phyloP scores from a whole-genome alignment of 2,113 vertebrate species.

The Clarias gariepinus region DNA sequence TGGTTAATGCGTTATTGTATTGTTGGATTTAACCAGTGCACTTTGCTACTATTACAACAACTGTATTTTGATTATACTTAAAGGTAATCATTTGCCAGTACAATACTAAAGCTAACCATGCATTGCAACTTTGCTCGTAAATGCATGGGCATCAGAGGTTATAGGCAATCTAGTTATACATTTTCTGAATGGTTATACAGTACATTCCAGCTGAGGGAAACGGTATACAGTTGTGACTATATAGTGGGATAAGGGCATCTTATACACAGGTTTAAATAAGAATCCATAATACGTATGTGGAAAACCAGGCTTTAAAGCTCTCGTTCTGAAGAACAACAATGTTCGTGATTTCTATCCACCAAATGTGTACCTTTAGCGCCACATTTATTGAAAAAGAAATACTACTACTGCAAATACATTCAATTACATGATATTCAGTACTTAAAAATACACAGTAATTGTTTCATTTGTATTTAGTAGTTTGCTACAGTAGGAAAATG shows the following conservation, averaged over 20 bases:
- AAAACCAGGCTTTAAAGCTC: background rate
- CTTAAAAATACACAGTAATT: too few relatives aligned
- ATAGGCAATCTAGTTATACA: background rate
- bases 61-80: constrained; percentile 5
- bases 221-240: background rate
- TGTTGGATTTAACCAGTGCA: background rate
- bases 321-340: background rate
- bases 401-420: too few relatives aligned
- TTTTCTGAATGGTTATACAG: constrained; percentile 7
- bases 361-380: background rate
- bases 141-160: constrained; percentile 3
- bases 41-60: background rate
- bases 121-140: constrained; percentile 20
- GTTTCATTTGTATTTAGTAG: too few relatives aligned
- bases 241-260: background rate
- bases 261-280: too few relatives aligned
- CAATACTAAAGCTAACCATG: constrained; percentile 39
- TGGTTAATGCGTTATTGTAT: constrained; percentile 16
- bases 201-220: background rate
- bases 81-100: constrained; percentile 45
- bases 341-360: background rate
- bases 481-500: background rate
- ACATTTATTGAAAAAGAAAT: background rate
- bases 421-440: background rate
- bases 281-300: background rate